Base-by-base conservation (phyloP, 2,888 invertebrate genomes). In the Macropis europaea region DNA sequence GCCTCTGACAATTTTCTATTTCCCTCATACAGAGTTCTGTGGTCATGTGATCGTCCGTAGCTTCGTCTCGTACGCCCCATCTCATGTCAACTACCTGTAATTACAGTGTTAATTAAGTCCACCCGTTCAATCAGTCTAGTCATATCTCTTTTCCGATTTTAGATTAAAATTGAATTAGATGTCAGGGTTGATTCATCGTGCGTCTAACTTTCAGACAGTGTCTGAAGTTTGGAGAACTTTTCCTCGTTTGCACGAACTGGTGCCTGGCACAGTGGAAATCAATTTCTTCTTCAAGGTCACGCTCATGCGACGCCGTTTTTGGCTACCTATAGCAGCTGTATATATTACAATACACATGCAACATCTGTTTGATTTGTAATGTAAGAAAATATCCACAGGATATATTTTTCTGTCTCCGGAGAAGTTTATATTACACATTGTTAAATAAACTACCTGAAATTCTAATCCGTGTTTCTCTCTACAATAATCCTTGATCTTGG, bases 11-110 rank as follows among this genome's bases (percentile, higher is more conserved):
- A 90, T 99, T 99, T 90, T 97, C 96, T 73, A 99, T 99, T 91
- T 99, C 99, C 75, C 97, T 94, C 97, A 99, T 98, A 88, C 99
- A 99, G 0, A 99, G 93, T 85, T 98, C 97, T 0, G 99, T 99
- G 17, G 99, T 99, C 98, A 98, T 98, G 91, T 99, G 99, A 93
- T 99, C 99, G 86, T 99, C 99, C 0, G 99, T 99, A 0, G 99
- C 98, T 90, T 99, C 99, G 87, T 99, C 99, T 85, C 99, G 92
- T 0, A 99, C 98, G 3, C 99, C 99, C 99, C 99, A 99, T 85
- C 99, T 92, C 99, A 99, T 99, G 90, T 99, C 99, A 26, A 99
- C 99, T 2, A 99, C 98, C 97, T 97, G 81, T 2, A 40, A 62
- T 48, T 22, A 13, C 0, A 9, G 32, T 17, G 9, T 56, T n/a